Base-by-base conservation (phyloP, 2,113 vertebrate species). In the Camelus dromedarius region DNA sequence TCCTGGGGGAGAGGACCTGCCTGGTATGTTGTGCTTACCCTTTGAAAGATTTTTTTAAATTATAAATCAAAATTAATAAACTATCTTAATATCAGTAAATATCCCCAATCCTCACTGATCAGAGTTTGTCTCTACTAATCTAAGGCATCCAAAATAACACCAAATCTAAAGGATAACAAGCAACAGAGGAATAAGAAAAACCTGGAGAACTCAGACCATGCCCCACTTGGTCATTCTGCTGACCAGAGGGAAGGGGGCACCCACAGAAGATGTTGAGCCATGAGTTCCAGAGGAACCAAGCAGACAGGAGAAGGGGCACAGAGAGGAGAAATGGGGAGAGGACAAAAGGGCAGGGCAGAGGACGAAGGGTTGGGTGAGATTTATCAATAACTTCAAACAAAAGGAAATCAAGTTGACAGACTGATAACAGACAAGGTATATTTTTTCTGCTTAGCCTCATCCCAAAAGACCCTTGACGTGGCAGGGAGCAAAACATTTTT, bases 371-470 rank as follows among this genome's bases (percentile, higher is more conserved):
- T 32, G 35, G 48, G 52, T 0, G 18, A 67, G 32, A 50, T 82
- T 6, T 6, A 28, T 82, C 35, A 35, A 16, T n/a, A 82, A 69
- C 60, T 32, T 66, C 88, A 62, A 87, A 66, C 42, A 8, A 50
- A 64, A 72, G 58, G 77, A 88, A 86, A 56, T 62, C 54, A 79
- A 22, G 18, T n/a, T 48, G 82, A 62, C 38, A 60, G 77, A 75
- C 0, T n/a, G 80, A 28, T 42, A 52, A 58, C 56, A 91, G 52
- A 69, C 42, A 8, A 93, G 54, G 26, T 35, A 1, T 26, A 14
- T 26, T 35, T 89, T 85, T 79, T 15, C 32, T 22, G 54, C 54
- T 56, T 83, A 80, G 19, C 35, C 42, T 69, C 54, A 13, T 88
- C 72, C 56, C 73, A 32, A 80, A 82, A 64, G 48, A 73, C 24